Evolutionary conservation across 2,113 vertebrate species (phyloP).

Genomic region (Illadopsis cleaveri): DNA sequence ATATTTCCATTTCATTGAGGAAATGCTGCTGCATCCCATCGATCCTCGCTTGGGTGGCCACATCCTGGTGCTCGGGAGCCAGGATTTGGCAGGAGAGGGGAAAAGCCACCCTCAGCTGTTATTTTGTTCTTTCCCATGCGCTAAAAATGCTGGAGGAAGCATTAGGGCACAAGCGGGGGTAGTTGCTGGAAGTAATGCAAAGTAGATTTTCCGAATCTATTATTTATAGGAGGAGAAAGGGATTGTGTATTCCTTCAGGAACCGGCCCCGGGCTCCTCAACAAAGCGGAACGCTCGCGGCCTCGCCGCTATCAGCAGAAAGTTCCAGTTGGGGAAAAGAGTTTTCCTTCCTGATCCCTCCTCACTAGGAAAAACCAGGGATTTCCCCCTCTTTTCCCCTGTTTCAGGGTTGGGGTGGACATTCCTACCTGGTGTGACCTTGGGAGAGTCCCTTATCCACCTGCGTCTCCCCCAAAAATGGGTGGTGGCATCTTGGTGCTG

Average conservation of each 20-base stretch:
- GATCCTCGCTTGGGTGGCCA: not conserved
- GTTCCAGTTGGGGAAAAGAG: not conserved
- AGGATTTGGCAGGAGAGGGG: not conserved
- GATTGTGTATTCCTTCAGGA: not conserved
- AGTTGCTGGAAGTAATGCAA: conserved; percentile 2
- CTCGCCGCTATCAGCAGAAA: not conserved
- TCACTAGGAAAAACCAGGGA: accelerated
- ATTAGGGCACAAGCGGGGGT: not conserved
- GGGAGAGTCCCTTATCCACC: not conserved
- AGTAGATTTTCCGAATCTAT: conserved; percentile 19
- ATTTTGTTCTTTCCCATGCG: accelerated
- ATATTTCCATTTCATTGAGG: not conserved
- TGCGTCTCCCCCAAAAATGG: accelerated
- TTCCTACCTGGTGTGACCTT: not conserved
- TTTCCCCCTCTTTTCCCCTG: not conserved
- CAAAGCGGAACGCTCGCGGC: not conserved
- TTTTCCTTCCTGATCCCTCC: not conserved
- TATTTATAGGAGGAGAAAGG: conserved; percentile 31
- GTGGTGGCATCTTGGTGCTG: accelerated
- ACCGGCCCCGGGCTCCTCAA: not conserved
- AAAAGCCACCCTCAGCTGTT: not conserved
- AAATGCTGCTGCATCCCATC: not conserved
- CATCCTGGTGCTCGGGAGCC: not conserved
- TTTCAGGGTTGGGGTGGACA: accelerated
- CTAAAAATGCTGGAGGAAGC: not conserved